Percentiles rank a stretch among this genome's conserved stretches.
Conservation (phyloP, 2,888 invertebrate genomes). For the Tipula unca region DNA sequence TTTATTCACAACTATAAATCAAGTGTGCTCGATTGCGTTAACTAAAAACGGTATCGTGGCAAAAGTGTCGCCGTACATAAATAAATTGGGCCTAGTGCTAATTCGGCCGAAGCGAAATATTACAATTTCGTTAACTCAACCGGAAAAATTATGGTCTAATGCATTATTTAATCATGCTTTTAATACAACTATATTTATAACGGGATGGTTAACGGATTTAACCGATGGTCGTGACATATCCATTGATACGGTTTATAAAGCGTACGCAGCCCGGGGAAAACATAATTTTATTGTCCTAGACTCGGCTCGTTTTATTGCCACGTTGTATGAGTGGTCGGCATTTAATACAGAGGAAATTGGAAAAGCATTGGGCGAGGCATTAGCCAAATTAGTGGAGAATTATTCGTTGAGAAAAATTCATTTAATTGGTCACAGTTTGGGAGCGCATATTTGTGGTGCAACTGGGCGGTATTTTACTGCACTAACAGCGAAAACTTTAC, state of each 20-base stretch:
- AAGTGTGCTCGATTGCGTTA: background rate
- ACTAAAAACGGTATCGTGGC: background rate
- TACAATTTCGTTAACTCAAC: background rate
- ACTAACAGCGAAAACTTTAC: conserved; percentile 27
- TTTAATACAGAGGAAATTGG: conserved; percentile 25
- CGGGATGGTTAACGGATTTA: background rate
- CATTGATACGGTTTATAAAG: background rate
- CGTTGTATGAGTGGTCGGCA: conserved; percentile 25
- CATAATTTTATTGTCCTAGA: conserved; percentile 21
- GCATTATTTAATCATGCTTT: background rate
- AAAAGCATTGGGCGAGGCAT: conserved; percentile 20
- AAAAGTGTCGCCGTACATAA: background rate
- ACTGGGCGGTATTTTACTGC: conserved; percentile 35
- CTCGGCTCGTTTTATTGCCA: conserved; percentile 24
- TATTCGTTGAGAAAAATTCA: conserved; percentile 24
- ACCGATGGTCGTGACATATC: background rate
- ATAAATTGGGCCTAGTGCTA: background rate
- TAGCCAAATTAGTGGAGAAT: conserved; percentile 18
- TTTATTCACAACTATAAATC: background rate
- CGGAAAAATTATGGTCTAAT: background rate
- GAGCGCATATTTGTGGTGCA: conserved; percentile 38
- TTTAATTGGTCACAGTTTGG: conserved; percentile 30
- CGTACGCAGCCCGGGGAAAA: background rate
- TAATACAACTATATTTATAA: conserved; percentile 8
- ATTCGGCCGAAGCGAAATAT: background rate